Base-by-base conservation (phyloP, 1,140 invertebrate species). In the Oppia nitens region DNA sequence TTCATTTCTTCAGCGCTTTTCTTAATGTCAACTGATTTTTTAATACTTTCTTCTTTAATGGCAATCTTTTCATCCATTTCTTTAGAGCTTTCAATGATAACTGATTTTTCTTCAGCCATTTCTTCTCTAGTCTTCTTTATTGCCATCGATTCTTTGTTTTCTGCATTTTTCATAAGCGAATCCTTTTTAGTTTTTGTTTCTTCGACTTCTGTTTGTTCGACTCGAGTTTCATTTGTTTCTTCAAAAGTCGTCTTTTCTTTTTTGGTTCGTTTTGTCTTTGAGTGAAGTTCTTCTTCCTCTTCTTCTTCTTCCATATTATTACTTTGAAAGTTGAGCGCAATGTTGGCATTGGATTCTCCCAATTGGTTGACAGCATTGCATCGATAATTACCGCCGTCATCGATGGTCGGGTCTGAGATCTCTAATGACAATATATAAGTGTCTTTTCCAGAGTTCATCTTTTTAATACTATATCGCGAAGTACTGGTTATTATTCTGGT, bases 321-420 rank as follows among this genome's bases (percentile, higher is more conserved):
- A 91, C 89, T 90, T 88, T 93, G 87, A 79, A 98, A 96, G 74
- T 98, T 98, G 65, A 98, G 83, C 65, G 92, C 89, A 76, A 99
- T 98, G 78, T 98, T 99, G 65, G 95, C 95, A 79, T 98, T 98
- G 74, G 90, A 95, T 79, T 98, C 94, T 72, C 95, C 95, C 72
- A 85, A 85, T 72, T 85, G 82, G 81, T 99, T 99, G 76, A 92
- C 87, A 60, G 94, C 95, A 74, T 96, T 98, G 78, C 93, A 98
- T 69, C 93, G 82, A 76, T 98, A 99, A 73, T 92, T 90, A 61
- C 95, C 95, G 65, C 92, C 93, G 73, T 99, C 95, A 68, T 86
- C 83, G 68, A 83, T 83, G 55, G 85, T 89, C 26, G 95, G 94
- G 75, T 92, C 45, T 20, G 9, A 25, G 67, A 95, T 92, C 77